phyloP scores from a whole-genome alignment of 2,888 invertebrate species.

The Operophtera brumata region DNA sequence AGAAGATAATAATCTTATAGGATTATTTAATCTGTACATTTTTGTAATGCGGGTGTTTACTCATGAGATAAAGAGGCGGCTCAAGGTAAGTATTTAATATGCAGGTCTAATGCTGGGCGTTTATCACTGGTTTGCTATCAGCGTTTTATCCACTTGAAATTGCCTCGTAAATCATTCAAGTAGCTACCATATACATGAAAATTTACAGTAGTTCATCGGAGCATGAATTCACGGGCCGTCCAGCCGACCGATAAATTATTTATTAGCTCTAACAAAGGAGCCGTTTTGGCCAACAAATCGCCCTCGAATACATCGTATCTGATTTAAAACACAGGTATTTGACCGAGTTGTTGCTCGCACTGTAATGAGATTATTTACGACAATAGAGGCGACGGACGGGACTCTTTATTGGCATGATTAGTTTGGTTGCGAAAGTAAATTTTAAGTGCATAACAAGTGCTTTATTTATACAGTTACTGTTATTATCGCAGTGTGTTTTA shows the following conservation, averaged over 20 bases:
- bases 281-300: conserved; percentile 60
- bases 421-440: conserved; percentile 43
- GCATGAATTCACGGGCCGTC: conserved; percentile 52
- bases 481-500: conserved; percentile 47
- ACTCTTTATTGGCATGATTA: conserved; percentile 58
- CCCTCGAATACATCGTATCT: conserved; percentile 55
- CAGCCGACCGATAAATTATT: conserved; percentile 55
- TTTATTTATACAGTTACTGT: conserved; percentile 50
- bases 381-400: conserved; percentile 45
- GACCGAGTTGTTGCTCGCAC: conserved; percentile 59
- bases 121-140: conserved; percentile 43
- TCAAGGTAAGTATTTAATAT: conserved; percentile 34
- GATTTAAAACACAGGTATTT: conserved; percentile 73
- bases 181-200: conserved; percentile 38
- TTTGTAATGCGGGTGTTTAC: conserved; percentile 18
- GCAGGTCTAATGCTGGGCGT: conserved; percentile 41
- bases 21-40: conserved; percentile 40
- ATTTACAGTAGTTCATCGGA: conserved; percentile 53
- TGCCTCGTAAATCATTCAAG: conserved; percentile 40
- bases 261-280: conserved; percentile 63
- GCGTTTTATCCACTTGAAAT: conserved; percentile 42
- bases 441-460: conserved; percentile 51
- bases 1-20: conserved; percentile 41
- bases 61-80: conserved; percentile 30
- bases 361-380: conserved; percentile 65